Evolutionary conservation across 2,113 vertebrate species (phyloP), one percentile per base, ranked within the genome.

Genomic region (Chloroceryle aenea): DNA sequence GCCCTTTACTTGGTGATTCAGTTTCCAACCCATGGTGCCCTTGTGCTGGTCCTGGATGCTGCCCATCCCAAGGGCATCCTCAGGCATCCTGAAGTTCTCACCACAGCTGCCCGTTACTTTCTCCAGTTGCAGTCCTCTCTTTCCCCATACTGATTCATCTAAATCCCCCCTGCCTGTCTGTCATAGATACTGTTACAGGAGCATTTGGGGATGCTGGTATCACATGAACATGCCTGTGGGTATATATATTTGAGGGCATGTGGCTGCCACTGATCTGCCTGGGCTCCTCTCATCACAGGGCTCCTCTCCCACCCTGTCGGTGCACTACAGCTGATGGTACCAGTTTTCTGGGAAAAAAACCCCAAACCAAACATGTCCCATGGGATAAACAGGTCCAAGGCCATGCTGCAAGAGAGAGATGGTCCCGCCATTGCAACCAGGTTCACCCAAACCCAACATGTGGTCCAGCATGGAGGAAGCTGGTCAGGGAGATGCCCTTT

Each of bases 291-390:
- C 16, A 0, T 66, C 56, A 27, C 16, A 42, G 17, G 29, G 40
- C 45, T 75, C 73, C 67, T 68, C 22, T 89, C 36, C 40, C 3
- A 0, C 17, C 26, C 22, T 45, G 16, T 27, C 77, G 89, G 68
- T 50, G 42, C 14, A 1, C 71, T 66, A 43, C 20, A 32, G 42
- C 52, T 18, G 36, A 52, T 14, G 8, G 14, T 38, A 36, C 7
- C 8, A 22, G 27, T 69, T 64, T 87, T 55, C 84, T 32, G 29
- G 38, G 68, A 1, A 1, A 5, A 36, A 32, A 34, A 40, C 6
- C 48, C 26, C 50, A 2, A 3, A 14, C 1, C 50, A 2, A 3
- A 14, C 1, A 2, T 4, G 1, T 47, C 43, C 36, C 6, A 0
- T n/a, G 45, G 47, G 36, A 84, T 47, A 67, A 77, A 62, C 19